phyloP scores from a whole-genome alignment of 2,888 invertebrate species.

The Drosophila affinis region DNA sequence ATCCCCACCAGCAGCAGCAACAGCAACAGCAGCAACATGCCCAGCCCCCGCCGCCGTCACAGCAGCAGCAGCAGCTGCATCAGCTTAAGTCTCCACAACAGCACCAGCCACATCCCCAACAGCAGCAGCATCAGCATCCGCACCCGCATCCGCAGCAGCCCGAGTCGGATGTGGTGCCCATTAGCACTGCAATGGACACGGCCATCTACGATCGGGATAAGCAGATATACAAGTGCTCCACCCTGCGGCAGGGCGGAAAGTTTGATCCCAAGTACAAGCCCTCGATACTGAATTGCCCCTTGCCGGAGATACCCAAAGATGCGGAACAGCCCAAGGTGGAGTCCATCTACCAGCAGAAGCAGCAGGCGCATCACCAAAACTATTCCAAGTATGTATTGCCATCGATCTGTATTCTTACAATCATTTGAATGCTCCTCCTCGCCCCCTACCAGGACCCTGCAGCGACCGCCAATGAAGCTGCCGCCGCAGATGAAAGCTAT shows the following conservation, averaged over 20 bases:
- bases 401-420: not conserved
- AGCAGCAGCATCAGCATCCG: constrained; percentile 61
- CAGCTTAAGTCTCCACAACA: constrained; percentile 76
- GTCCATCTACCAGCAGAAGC: constrained; percentile 78
- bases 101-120: constrained; percentile 65
- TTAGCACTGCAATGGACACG: constrained; percentile 77
- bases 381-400: constrained; percentile 82
- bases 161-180: constrained; percentile 65
- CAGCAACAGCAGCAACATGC: constrained; percentile 66
- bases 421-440: not conserved
- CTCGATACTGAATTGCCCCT: constrained; percentile 83
- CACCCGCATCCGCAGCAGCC: constrained; percentile 66
- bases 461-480: constrained; percentile 83
- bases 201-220: constrained; percentile 84
- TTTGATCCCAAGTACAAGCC: constrained; percentile 84
- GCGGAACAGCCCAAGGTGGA: constrained; percentile 82
- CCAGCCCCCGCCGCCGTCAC: constrained; percentile 80
- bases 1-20: constrained; percentile 56
- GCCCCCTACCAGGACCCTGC: constrained; percentile 77
- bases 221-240: constrained; percentile 84
- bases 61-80: constrained; percentile 82
- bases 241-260: constrained; percentile 83
- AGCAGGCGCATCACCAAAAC: constrained; percentile 64
- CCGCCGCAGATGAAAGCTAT: constrained; percentile 84
- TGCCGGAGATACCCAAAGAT: constrained; percentile 84